Base-by-base conservation (phyloP, 2,797 vertebrate genomes). In the Myripristis jacobus region DNA sequence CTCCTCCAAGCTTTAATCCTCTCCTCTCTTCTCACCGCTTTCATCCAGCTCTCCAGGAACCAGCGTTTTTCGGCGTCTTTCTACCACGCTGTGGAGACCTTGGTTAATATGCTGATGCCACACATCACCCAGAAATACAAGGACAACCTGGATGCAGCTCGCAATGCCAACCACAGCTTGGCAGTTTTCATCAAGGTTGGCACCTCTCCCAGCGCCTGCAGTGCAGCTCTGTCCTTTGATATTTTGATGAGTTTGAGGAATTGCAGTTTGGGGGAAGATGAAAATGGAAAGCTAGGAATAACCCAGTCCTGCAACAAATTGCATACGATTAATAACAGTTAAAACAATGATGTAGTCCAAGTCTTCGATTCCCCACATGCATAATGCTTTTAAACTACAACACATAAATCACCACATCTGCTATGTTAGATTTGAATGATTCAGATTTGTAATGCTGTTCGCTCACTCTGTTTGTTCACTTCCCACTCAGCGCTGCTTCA, bases 41-140 rank as follows among this genome's bases (percentile, higher is more conserved):
- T 55, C n/a, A 79, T 80, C 50, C 65, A 96, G 95, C 79, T 96
- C 55, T 85, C 95, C 16, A 85, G 96, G 75, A 96, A 96, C 89
- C 96, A 97, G 93, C 94, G 95, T 55, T 96, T 96, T 77, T 93
- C 95, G 0, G 95, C 95, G 13, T 95, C 95, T 18, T 96, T 94
- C 84, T 95, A 96, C 63, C 95, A 96, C 3, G 93, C 94, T 0
- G 95, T 97, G 77, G 95, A 97, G 88, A 96, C 95, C 0, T 92
- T 96, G 68, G 95, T 96, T 50, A 95, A 94, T 69, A 95, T 96
- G 95, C 76, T 96, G 60, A 95, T 95, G 94, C 95, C 96, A 6
- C 95, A 97, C 85, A 96, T 97, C 81, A 96, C 96, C 43, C 96
- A 96, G 83, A 96, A 96, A 71, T 96, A 95, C 70, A 95, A 94